These are phyloP conservation scores for Lepidothrix coronata DNA, from an alignment of 2,113 vertebrate genomes.

Conservation along the genomic window DNA sequence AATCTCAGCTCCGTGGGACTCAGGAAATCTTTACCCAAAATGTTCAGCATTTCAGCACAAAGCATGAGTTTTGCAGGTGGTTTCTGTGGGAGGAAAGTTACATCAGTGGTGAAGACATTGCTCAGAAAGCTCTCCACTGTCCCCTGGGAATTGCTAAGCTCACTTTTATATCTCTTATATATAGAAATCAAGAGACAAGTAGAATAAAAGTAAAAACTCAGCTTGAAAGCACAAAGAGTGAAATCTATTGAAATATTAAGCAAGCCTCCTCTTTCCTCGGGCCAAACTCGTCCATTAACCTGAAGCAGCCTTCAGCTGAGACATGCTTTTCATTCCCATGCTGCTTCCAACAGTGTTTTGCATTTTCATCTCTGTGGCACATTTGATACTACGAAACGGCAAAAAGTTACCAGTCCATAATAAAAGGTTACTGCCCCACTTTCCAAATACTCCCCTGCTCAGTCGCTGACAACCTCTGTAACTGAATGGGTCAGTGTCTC, in stretches of 20 bases:
- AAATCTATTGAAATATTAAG: not conserved
- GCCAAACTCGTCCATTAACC: not conserved
- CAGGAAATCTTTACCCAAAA: not conserved
- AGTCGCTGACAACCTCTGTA: not conserved
- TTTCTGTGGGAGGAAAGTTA: not conserved
- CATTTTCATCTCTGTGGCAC: not conserved
- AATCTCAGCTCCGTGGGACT: not conserved
- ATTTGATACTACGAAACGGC: not conserved
- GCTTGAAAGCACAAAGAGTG: not conserved
- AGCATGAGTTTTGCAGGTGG: not conserved
- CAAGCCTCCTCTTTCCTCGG: not conserved
- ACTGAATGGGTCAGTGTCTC: not conserved
- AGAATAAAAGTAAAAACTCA: not conserved
- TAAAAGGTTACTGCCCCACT: not conserved
- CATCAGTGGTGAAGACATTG: not conserved
- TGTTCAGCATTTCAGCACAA: not conserved
- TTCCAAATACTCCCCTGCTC: not conserved
- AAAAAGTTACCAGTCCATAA: not conserved
- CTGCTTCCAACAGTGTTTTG: not conserved
- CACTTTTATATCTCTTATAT: not conserved
- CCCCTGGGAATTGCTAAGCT: not conserved
- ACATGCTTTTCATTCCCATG: not conserved
- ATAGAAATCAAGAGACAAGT: not conserved
- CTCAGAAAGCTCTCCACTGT: not conserved
- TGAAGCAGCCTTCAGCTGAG: not conserved